Conservation (phyloP, 1,140 invertebrate genomes). For the Euwallacea fornicatus region DNA sequence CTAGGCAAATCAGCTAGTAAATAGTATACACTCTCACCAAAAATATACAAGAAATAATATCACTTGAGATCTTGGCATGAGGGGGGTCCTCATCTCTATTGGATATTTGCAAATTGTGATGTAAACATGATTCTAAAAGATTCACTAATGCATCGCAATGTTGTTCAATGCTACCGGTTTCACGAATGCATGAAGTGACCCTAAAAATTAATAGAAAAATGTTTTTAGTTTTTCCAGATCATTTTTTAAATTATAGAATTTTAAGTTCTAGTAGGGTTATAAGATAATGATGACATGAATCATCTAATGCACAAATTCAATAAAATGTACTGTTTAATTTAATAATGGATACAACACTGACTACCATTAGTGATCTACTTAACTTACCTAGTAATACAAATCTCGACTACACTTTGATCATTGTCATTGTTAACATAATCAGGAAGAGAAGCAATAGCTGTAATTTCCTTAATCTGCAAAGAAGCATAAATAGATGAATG, state of each 20-base stretch:
- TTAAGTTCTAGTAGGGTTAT: too few species aligned
- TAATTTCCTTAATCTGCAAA: conserved; percentile 69
- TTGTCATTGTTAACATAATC: conserved; percentile 85
- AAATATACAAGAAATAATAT: conserved; percentile 92
- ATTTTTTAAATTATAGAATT: too few species aligned
- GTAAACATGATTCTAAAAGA: conserved; percentile 82
- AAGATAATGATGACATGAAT: too few species aligned
- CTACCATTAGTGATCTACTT: too few species aligned
- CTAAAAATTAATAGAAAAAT: conserved; percentile 46
- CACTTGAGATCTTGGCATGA: conserved; percentile 93
- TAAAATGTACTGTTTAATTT: too few species aligned
- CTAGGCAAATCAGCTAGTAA: background rate
- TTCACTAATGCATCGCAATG: conserved; percentile 81
- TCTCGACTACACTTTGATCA: conserved; percentile 92
- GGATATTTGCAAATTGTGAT: conserved; percentile 84
- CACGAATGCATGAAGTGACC: conserved; percentile 85
- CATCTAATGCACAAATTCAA: too few species aligned
- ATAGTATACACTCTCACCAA: conserved; percentile 64
- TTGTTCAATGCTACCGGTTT: conserved; percentile 83
- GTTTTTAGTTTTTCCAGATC: too few species aligned
- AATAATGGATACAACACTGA: too few species aligned
- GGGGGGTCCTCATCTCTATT: conserved; percentile 83
- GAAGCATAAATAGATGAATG: background rate
- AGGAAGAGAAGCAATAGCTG: conserved; percentile 74
- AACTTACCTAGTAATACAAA: conserved; percentile 71